These are phyloP conservation scores for Callinectes sapidus DNA, from an alignment of 2,888 invertebrate species.

Conservation along the genomic window DNA sequence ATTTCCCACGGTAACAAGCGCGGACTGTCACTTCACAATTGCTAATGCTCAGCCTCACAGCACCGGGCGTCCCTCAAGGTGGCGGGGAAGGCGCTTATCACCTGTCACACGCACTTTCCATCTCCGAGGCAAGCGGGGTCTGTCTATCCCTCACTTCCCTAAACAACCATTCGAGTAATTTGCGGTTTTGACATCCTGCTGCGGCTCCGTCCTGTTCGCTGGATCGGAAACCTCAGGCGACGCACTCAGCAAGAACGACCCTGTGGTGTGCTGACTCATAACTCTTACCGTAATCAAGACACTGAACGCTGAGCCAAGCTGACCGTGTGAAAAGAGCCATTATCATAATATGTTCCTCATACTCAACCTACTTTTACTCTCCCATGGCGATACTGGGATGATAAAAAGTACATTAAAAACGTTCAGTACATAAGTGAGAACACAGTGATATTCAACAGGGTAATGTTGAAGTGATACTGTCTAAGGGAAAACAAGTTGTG, in stretches of 20 bases:
- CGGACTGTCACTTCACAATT: not conserved
- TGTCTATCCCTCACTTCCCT: not conserved
- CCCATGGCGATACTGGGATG: not conserved
- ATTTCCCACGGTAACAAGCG: not conserved
- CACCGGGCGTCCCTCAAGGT: not conserved
- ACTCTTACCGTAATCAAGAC: not conserved
- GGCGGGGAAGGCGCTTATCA: not conserved
- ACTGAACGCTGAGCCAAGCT: not conserved
- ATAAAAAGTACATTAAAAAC: not conserved
- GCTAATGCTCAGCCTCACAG: not conserved
- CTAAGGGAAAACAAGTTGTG: not conserved
- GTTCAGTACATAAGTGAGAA: not conserved
- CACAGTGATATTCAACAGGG: not conserved
- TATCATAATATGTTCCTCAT: not conserved
- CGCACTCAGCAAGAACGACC: not conserved
- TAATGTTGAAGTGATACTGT: not conserved
- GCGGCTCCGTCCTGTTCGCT: not conserved
- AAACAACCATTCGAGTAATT: conserved; percentile 10
- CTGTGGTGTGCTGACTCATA: not conserved
- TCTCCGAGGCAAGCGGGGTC: not conserved
- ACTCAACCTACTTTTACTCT: not conserved
- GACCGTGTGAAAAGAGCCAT: not conserved
- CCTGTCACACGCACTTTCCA: conserved; percentile 1
- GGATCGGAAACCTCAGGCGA: not conserved
- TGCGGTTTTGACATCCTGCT: conserved; percentile 35